A percentile compares a stretch with the other conserved stretches of the same genome.
These are phyloP conservation scores for Ophion slaviceki DNA, from an alignment of 2,888 invertebrate genomes.

Conservation along the genomic window DNA sequence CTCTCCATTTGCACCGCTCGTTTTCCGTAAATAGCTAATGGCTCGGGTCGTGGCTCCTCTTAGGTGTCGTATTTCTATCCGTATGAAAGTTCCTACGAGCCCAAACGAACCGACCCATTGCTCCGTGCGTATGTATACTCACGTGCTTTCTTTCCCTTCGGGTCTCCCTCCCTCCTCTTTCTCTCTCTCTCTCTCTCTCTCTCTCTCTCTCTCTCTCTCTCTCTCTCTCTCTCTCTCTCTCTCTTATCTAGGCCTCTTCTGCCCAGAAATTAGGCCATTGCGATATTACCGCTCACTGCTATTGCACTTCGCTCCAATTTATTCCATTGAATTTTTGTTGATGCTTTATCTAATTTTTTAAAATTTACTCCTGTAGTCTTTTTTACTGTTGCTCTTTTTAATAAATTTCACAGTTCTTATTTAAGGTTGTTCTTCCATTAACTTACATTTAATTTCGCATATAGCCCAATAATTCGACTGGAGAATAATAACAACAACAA, in stretches of 20 bases:
- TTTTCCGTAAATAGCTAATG: constrained; percentile 83
- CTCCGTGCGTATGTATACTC: constrained; percentile 22
- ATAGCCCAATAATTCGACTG: too few relatives aligned
- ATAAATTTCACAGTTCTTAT: too few relatives aligned
- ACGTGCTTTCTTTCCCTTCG: constrained; percentile 15
- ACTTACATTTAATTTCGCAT: too few relatives aligned
- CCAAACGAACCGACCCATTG: constrained; percentile 42
- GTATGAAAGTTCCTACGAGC: constrained; percentile 57
- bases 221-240: constrained; percentile 1
- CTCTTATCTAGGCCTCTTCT: neutral
- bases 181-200: constrained; percentile 4
- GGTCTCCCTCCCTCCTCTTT: neutral
- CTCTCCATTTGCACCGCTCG: constrained; percentile 79
- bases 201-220: neutral
- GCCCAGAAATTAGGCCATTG: neutral
- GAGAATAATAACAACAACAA: too few relatives aligned
- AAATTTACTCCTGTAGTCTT: too few relatives aligned
- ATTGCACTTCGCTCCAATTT: too few relatives aligned
- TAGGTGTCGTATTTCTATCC: constrained; percentile 79
- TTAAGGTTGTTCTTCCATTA: too few relatives aligned
- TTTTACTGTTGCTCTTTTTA: too few relatives aligned
- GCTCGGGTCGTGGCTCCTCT: constrained; percentile 72
- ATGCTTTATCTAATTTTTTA: too few relatives aligned
- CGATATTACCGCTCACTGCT: too few relatives aligned
- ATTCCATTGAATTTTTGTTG: too few relatives aligned